Base-by-base conservation (phyloP, 2,113 vertebrate genomes). In the Lates calcarifer region DNA sequence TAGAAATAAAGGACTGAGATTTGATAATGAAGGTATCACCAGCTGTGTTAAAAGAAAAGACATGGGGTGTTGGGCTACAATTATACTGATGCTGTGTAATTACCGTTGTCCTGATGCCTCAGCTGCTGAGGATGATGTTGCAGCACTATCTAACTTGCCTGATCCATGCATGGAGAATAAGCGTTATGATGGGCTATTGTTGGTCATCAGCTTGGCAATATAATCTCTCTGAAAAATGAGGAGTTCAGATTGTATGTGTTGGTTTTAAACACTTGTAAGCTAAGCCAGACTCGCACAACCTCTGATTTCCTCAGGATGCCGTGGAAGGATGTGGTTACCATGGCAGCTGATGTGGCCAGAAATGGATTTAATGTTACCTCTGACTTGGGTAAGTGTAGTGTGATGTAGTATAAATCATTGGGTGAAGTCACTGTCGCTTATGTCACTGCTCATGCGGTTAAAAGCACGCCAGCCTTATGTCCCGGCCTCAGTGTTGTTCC, bases 341-440 rank as follows among this genome's bases (percentile, higher is more conserved):
- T 97, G 29, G 95, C 88, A 5, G 97, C 97, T 0, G 66, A 93
- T 55, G 95, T 99, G 0, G 98, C 98, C 77, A 96, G 94, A 90
- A 94, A 95, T 12, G 98, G 98, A 79, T 99, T 99, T 81, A 99
- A 99, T 64, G 94, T 99, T 79, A 99, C 97, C 10, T 96, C 97
- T 39, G 98, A 98, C 75, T 93, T 99, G 74, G 98, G 98, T 99
- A 94, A 95, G 96, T 79, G 20, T 33, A 63, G 26, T 22, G 13
- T 57, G 41, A 33, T 68, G 43, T 13, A 2, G 29, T 60, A 13
- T 6, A 49, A 78, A 81, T 47, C 15, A 49, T 43, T 61, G 39
- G 24, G 18, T 74, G 20, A 70, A 47, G 35, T 60, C 49, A 47
- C n/a, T 39, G 12, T 43, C 29, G 66, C 39, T 67, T 0, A 2